These are phyloP conservation scores for Hylaea fasciaria DNA, from an alignment of 2,888 invertebrate species.

Conservation along the genomic window DNA sequence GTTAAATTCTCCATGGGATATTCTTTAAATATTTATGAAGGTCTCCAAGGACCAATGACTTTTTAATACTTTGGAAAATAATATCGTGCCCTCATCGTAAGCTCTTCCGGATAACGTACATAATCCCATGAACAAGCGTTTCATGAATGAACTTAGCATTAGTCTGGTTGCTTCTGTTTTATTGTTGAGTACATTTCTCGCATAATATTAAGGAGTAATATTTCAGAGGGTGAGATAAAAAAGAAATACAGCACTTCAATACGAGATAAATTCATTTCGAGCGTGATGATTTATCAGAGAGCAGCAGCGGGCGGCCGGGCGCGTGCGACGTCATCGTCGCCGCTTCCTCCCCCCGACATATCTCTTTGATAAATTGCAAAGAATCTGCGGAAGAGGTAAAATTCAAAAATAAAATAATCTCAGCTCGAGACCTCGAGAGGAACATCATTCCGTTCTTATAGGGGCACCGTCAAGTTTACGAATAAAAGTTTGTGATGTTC, in stretches of 20 bases:
- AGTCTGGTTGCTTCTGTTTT: conserved; percentile 37
- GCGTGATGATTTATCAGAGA: conserved; percentile 72
- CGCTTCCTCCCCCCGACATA: conserved; percentile 63
- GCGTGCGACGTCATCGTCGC: conserved; percentile 69
- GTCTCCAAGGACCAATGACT: conserved; percentile 63
- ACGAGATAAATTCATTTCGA: conserved; percentile 70
- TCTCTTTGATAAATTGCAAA: conserved; percentile 75
- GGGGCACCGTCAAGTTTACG: conserved; percentile 45
- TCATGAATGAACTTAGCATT: conserved; percentile 45
- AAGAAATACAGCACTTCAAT: conserved; percentile 60
- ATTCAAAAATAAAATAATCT: conserved; percentile 61
- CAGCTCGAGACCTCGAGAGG: conserved; percentile 33
- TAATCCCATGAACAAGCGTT: conserved; percentile 47
- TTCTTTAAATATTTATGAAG: conserved; percentile 79
- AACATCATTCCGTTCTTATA: conserved; percentile 43
- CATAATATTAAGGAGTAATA: conserved; percentile 33
- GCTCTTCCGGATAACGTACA: conserved; percentile 57
- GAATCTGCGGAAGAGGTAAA: conserved; percentile 66
- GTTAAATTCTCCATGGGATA: conserved; percentile 67
- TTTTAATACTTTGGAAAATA: conserved; percentile 70
- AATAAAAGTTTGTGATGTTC: conserved; percentile 48
- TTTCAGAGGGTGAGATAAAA: conserved; percentile 47
- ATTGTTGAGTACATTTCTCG: conserved; percentile 30
- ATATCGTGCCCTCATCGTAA: conserved; percentile 67
- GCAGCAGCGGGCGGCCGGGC: conserved; percentile 51